Conservation (phyloP, 2,888 invertebrate species). For the Stenodema calcarata region DNA sequence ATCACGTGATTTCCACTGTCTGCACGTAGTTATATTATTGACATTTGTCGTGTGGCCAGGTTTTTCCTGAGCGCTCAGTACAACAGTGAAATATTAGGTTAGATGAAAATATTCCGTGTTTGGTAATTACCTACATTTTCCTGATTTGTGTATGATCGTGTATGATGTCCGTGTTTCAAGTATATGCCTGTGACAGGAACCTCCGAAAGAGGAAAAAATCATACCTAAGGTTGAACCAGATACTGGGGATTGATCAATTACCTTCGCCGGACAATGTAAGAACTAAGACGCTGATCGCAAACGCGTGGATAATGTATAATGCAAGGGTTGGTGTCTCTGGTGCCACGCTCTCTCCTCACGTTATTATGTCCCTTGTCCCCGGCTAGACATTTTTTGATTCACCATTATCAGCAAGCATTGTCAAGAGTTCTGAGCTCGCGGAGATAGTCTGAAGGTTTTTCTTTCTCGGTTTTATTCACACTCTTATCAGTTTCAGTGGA, state of each 20-base stretch:
- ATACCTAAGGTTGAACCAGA: neutral
- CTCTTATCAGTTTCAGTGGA: neutral
- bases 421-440: neutral
- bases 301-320: constrained; percentile 30
- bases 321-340: neutral
- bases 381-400: constrained; percentile 1
- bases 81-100: no score
- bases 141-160: no score
- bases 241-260: neutral
- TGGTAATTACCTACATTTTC: no score
- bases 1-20: no score
- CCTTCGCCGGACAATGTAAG: neutral
- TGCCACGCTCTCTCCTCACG: constrained; percentile 25
- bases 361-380: neutral
- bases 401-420: constrained; percentile 22
- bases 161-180: no score
- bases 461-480: neutral
- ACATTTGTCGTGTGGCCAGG: no score
- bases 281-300: neutral
- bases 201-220: no score
- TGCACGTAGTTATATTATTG: no score
- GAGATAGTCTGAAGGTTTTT: neutral
- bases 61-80: no score
- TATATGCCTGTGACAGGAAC: no score
- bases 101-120: no score